Base-by-base conservation (phyloP, 64 coral and sea anemone genomes). In the Porites lutea region DNA sequence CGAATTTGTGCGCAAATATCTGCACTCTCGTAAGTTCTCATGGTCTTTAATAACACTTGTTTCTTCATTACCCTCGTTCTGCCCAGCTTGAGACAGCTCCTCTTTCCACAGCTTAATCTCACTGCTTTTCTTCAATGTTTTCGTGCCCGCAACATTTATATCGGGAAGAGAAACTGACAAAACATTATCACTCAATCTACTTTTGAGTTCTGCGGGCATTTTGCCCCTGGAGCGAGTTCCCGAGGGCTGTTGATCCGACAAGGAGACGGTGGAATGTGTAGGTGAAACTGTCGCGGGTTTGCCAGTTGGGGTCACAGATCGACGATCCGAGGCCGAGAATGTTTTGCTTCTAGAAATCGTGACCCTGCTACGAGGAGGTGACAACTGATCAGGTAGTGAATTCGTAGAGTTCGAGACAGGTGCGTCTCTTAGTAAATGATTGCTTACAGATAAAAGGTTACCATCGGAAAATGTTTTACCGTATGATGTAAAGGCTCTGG, bases 111-210 rank as follows among this genome's bases (percentile, higher is more conserved):
- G 73, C 14, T 76, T 66, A 52, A 20, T 65, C 6, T 64, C 60
- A 64, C 43, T 78, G 20, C 37, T 52, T 13, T 84, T 84, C 10
- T 8, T 64, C 5, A 4, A 3, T 22, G 7, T n/a, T 16, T 48
- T 84, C 48, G 20, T 11, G 2, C 16, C 43, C 3, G 14, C 6
- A 7, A 46, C 62, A 13, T 51, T 65, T 63, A 84, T 49, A 68
- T 84, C 81, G 48, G 81, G 81, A 69, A 84, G 81, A 14, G 62
- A 67, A 10, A 84, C 15, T 13, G 73, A 50, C 48, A 52, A 51
- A 4, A 2, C 3, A 51, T 50, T 45, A 50, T 76, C 51, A 6
- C 48, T 76, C 47, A 5, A 6, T 51, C 13, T 47, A 52, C 13
- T 18, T 19, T 11, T 48, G 2, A 48, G 51, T 15, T 51, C 10